Base-by-base conservation (phyloP, 2,113 vertebrate genomes). In the Romanogobio albipinnatus region DNA sequence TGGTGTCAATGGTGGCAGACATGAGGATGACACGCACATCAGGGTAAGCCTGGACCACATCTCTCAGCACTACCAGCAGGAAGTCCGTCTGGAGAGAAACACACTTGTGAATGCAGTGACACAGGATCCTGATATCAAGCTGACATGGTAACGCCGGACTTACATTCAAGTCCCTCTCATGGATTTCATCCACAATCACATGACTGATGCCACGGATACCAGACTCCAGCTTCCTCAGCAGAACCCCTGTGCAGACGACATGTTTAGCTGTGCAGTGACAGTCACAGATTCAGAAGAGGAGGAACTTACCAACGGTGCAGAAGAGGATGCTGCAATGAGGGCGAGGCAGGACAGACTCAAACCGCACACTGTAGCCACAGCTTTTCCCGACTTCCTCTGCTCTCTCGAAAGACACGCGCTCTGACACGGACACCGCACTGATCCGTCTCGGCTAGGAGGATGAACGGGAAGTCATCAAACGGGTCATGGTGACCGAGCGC, bases 1-100 rank as follows among this genome's bases (percentile, higher is more conserved):
- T 95, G 82, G 98, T 99, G 86, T 99, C 98, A 0, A 99, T 99
- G 87, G 98, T 99, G 89, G 98, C 98, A 15, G 98, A 99, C 98
- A 99, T 99, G 51, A 99, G 97, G 86, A 99, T 91, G 88, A 99
- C 68, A 0, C 97, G 95, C 70, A 98, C 94, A 3, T 99, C 95
- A 7, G 98, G 98, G 85, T 96, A 99, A 1, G 96, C 88, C 89
- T 97, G 95, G 88, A 99, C 89, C 17, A 99, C 98, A 33, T 99
- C 98, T 76, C 97, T 94, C 83, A 99, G 93, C 70, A 99, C 98
- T 59, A 99, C 98, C 95, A 99, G 92, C 56, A 99, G 95, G 91
- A 99, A 99, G 91, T 99, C 98, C 29, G 97, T 97, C 98, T 99
- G 91, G 64, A 51, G 10, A 29, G 19, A 68, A 61, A 47, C 39